phyloP scores from a whole-genome alignment of 2,888 invertebrate genomes.

The Cremastobaeus sp. region DNA sequence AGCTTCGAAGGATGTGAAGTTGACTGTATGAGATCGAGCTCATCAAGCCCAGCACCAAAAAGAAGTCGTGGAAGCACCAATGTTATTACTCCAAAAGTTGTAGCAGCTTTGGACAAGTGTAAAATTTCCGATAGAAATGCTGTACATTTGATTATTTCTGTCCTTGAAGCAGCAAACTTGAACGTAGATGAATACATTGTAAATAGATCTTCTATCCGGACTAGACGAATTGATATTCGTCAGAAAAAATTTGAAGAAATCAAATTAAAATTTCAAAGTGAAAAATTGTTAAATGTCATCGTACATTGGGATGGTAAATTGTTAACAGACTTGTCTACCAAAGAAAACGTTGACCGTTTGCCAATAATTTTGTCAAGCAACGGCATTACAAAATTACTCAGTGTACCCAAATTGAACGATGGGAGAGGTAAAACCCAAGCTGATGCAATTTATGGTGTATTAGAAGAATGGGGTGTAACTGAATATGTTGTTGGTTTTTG shows the following conservation, averaged over 20 bases:
- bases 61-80: not conserved
- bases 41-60: not conserved
- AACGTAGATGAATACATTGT: not conserved
- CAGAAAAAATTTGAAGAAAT: not conserved
- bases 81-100: not conserved
- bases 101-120: not conserved
- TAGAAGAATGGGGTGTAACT: slow-evolving; percentile 10
- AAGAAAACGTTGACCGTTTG: too few relatives aligned
- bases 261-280: slow-evolving; percentile 5
- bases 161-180: not conserved
- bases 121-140: slow-evolving; percentile 3
- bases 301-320: too few relatives aligned
- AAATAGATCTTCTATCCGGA: not conserved
- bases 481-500: slow-evolving; percentile 14
- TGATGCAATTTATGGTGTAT: too few relatives aligned
- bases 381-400: too few relatives aligned
- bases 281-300: slow-evolving; percentile 44
- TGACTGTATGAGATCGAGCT: too few relatives aligned
- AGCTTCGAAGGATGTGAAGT: too few relatives aligned
- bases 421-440: too few relatives aligned
- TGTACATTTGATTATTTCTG: not conserved
- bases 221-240: not conserved
- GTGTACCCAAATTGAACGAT: too few relatives aligned
- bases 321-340: too few relatives aligned
- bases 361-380: too few relatives aligned